These are phyloP conservation scores for Sipha maydis DNA, from an alignment of 2,888 invertebrate species.

Conservation along the genomic window DNA sequence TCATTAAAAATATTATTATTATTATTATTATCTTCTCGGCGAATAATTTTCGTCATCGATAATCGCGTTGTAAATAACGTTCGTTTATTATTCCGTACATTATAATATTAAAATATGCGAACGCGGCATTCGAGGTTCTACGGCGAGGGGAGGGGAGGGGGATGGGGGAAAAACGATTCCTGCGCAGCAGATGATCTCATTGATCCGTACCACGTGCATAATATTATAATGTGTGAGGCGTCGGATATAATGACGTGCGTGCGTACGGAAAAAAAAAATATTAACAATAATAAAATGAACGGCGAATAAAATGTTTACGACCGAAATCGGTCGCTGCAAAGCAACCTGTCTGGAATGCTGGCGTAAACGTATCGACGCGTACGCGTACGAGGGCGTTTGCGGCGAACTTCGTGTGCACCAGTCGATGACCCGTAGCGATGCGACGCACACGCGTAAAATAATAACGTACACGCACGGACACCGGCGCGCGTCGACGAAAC, in stretches of 20 bases:
- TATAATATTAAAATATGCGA: background rate
- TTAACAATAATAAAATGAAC: background rate
- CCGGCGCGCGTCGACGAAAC: no score
- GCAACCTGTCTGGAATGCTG: background rate
- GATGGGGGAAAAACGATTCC: background rate
- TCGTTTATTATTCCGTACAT: background rate
- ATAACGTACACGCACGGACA: no score
- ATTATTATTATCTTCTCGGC: background rate
- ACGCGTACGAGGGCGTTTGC: no score
- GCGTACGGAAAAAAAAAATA: no score
- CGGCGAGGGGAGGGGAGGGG: no score
- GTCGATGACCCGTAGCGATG: no score
- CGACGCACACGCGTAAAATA: no score
- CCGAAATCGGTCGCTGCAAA: background rate
- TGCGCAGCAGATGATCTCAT: conserved; percentile 5
- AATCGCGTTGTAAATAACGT: conserved; percentile 31
- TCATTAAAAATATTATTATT: conserved; percentile 9
- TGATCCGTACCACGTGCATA: conserved; percentile 2
- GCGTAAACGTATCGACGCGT: no score
- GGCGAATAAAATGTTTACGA: background rate
- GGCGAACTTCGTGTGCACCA: no score
- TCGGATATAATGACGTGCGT: background rate
- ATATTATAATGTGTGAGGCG: background rate
- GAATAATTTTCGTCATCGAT: conserved; percentile 17
- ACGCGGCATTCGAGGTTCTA: background rate